Evolutionary conservation across 2,888 invertebrate species (phyloP).

Genomic region (Eudasyphora cyanicolor): DNA sequence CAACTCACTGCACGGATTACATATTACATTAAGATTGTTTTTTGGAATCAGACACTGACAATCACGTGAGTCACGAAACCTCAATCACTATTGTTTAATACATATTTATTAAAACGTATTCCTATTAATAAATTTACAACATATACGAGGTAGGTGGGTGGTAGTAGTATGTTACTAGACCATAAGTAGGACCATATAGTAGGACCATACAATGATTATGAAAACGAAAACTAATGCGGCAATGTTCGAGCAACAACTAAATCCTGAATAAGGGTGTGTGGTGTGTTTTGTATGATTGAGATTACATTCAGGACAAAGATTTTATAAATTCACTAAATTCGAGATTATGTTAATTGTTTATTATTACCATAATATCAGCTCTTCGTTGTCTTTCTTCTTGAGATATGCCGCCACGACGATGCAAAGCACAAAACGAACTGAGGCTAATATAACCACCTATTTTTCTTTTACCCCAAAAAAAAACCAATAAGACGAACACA

Average conservation of each 20-base stretch:
- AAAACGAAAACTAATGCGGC: too few species aligned
- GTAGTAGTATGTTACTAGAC: too few species aligned
- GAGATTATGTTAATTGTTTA: neutral
- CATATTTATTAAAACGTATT: too few species aligned
- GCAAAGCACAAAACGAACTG: constrained; percentile 76
- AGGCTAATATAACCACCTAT: constrained; percentile 73
- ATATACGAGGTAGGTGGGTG: too few species aligned
- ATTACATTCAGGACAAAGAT: too few species aligned
- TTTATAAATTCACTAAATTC: neutral
- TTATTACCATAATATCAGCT: constrained; percentile 75
- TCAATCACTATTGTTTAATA: too few species aligned
- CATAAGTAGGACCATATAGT: too few species aligned
- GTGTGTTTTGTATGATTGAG: too few species aligned
- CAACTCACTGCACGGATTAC: neutral
- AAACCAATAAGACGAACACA: neutral
- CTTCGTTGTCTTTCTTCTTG: constrained; percentile 72
- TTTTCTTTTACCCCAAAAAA: constrained; percentile 49
- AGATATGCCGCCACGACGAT: constrained; percentile 78
- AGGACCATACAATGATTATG: too few species aligned
- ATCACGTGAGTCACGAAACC: neutral
- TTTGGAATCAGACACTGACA: neutral
- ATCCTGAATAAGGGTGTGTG: too few species aligned
- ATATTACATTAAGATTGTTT: neutral
- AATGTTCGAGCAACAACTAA: too few species aligned
- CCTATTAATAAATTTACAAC: too few species aligned